Percentiles rank a stretch among this genome's conserved stretches.
Conservation (phyloP, 2,113 vertebrate species). For the Oncorhynchus keta region DNA sequence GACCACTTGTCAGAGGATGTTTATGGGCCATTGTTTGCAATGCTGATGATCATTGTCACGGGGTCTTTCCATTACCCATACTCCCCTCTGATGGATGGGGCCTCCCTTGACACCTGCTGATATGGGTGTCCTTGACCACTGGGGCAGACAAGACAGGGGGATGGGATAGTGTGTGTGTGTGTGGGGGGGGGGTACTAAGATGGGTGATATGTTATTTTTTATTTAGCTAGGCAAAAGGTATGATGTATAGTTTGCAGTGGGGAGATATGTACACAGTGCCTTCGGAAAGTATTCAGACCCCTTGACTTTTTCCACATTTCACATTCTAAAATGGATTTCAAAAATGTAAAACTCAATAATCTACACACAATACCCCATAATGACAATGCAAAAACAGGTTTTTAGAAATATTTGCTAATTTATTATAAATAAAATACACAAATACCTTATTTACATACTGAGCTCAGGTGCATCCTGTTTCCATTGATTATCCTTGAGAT, state of each 20-base stretch:
- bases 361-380: too few relatives aligned
- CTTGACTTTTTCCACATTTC: too few relatives aligned
- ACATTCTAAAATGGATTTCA: too few relatives aligned
- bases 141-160: conserved; percentile 45
- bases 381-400: too few relatives aligned
- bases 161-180: conserved; percentile 18
- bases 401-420: too few relatives aligned
- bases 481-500: too few relatives aligned
- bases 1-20: conserved; percentile 73
- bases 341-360: too few relatives aligned
- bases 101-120: conserved; percentile 65
- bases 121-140: conserved; percentile 76
- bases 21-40: conserved; percentile 77
- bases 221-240: conserved; percentile 35
- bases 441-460: too few relatives aligned
- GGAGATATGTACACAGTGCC: too few relatives aligned
- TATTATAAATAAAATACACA: too few relatives aligned
- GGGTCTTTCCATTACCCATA: conserved; percentile 76
- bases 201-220: background rate
- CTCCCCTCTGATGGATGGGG: conserved; percentile 72
- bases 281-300: too few relatives aligned
- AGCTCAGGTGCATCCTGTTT: too few relatives aligned
- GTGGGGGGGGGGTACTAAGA: conserved; percentile 8
- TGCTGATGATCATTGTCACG: conserved; percentile 78
- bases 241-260: conserved; percentile 2